phyloP scores from a whole-genome alignment of 1,140 invertebrate genomes.

The Phymorhynchus buccinoides region DNA sequence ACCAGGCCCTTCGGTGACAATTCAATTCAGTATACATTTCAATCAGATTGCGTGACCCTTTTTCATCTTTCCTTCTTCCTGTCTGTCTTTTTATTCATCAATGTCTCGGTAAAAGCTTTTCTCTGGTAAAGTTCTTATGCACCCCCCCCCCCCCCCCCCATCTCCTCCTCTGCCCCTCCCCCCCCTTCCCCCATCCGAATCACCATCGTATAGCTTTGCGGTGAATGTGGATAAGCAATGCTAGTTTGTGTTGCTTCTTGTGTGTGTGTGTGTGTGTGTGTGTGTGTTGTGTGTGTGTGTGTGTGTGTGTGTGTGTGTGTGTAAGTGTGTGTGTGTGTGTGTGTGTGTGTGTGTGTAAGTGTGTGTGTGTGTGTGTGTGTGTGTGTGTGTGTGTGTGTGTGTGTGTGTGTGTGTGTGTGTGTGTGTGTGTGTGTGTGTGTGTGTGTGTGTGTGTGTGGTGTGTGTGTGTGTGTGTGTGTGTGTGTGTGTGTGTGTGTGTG shows the following conservation, averaged over 20 bases:
- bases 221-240: background rate
- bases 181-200: background rate
- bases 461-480: background rate
- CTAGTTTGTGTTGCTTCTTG: background rate
- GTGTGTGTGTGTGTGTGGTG: background rate
- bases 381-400: constrained; percentile 14
- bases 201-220: background rate
- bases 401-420: constrained; percentile 22
- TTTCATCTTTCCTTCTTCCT: too few species aligned
- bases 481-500: constrained; percentile 24
- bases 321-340: background rate
- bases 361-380: constrained; percentile 8
- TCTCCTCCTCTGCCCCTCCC: background rate
- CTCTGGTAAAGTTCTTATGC: too few species aligned
- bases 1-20: too few species aligned
- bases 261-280: background rate
- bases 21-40: too few species aligned
- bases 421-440: background rate
- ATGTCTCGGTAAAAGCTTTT: too few species aligned
- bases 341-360: background rate
- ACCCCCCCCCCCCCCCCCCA: too few species aligned
- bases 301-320: background rate
- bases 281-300: background rate
- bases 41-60: too few species aligned
- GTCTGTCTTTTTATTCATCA: too few species aligned